Evolutionary conservation across 2,888 invertebrate genomes (phyloP), one percentile per base, ranked within the genome.

Genomic region (Meloe dianella): DNA sequence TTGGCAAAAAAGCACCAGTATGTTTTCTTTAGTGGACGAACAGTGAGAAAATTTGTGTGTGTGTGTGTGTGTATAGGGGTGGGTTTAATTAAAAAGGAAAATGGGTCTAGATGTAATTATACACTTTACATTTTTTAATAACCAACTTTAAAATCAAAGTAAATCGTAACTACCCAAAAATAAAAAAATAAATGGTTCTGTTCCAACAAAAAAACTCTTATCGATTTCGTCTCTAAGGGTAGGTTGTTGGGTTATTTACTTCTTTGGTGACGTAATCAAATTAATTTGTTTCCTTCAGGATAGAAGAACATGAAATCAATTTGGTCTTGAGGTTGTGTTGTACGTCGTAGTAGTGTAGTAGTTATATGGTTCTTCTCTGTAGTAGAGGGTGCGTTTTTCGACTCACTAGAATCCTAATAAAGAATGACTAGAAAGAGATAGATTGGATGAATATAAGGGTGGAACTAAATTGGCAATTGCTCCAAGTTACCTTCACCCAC

Each of bases 11-110:
- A 75, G 71, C 71, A 72, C 75, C 71, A 73, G 72, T 71, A 73
- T 77, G 73, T 76, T 77, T 77, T 77, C 77, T 76, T 75, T 73
- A 72, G n/a, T n/a, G 41, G n/a, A n/a, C n/a, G n/a, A n/a, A n/a
- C n/a, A n/a, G n/a, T n/a, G n/a, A n/a, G n/a, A n/a, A n/a, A n/a
- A n/a, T n/a, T 17, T 71, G 74, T 20, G 20, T 9, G 20, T 1
- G 47, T 9, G 9, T 17, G n/a, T n/a, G 38, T 41, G 38, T 2
- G 38, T 41, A n/a, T n/a, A n/a, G 47, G 20, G 6, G 47, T 5
- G 47, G 47, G 47, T 47, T 47, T 47, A 47, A 47, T 47, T 47
- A 47, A 47, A 47, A 47, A 47, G 20, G 47, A 20, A 20, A 20
- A 20, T 9, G 10, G 22, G 38, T 9, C 20, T 47, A 9, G 20